Conservation (phyloP, 2,888 invertebrate genomes). For the Nymphalis c-album region DNA sequence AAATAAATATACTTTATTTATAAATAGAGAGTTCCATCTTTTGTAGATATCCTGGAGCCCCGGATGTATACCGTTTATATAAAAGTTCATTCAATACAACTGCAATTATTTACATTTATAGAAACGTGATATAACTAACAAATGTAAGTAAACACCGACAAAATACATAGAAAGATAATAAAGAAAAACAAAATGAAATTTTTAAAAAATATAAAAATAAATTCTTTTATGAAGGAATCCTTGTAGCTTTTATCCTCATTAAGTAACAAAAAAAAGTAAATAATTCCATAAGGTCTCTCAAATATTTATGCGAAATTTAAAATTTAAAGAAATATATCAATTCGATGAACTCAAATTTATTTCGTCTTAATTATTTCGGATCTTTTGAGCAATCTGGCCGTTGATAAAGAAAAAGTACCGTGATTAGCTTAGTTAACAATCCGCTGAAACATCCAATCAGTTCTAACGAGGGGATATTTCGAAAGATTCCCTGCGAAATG, state of each 20-base stretch:
- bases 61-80: too few relatives aligned
- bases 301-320: conserved; percentile 1
- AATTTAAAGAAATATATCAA: conserved; percentile 9
- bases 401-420: conserved; percentile 24
- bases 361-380: conserved; percentile 29
- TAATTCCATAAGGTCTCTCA: background rate
- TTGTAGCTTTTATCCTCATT: background rate
- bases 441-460: conserved; percentile 34
- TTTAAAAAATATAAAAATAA: too few relatives aligned
- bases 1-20: too few relatives aligned
- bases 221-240: too few relatives aligned
- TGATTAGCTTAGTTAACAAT: conserved; percentile 37
- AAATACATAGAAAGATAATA: too few relatives aligned
- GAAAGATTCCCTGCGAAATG: conserved; percentile 24
- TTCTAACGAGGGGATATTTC: conserved; percentile 30
- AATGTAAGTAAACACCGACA: too few relatives aligned
- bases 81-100: too few relatives aligned
- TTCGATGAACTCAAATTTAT: conserved; percentile 18
- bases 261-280: background rate
- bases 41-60: too few relatives aligned
- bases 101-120: too few relatives aligned
- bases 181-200: too few relatives aligned
- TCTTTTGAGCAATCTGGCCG: conserved; percentile 32
- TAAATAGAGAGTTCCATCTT: too few relatives aligned
- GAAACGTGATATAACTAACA: too few relatives aligned